Evolutionary conservation across 2,113 vertebrate species (phyloP).

Genomic region (Sander vitreus): DNA sequence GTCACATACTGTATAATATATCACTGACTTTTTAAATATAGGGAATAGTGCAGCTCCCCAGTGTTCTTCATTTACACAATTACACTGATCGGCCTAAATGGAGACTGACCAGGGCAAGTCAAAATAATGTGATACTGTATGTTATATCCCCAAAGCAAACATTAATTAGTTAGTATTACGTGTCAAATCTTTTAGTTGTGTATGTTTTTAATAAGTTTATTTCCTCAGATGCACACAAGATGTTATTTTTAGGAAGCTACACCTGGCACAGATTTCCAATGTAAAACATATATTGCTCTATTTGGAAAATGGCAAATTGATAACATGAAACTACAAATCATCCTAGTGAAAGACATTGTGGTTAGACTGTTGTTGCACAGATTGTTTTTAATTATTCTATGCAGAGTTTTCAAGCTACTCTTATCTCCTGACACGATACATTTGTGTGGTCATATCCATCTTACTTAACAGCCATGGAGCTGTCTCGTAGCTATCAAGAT

Average conservation of each 20-base stretch:
- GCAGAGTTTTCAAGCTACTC: background rate
- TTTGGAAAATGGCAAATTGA: background rate
- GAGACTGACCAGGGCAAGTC: background rate
- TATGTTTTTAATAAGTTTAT: background rate
- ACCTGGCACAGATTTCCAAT: background rate
- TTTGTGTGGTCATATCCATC: constrained; percentile 42
- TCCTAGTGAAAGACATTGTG: background rate
- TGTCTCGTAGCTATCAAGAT: constrained; percentile 63
- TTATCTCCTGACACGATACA: constrained; percentile 9
- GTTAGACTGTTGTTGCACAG: background rate
- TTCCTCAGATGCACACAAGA: background rate
- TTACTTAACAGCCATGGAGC: constrained; percentile 58
- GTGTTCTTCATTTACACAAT: constrained; percentile 11
- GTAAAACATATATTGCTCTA: background rate
- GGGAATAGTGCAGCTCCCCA: constrained; percentile 9
- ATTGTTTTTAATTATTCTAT: background rate
- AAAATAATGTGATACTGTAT: background rate
- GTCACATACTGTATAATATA: constrained; percentile 30
- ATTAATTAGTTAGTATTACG: background rate
- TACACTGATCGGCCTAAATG: background rate
- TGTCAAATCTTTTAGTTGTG: background rate
- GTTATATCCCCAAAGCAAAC: background rate
- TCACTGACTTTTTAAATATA: constrained; percentile 5
- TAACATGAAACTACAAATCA: background rate
- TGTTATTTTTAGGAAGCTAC: background rate